Evolutionary conservation across 2,797 vertebrate genomes (phyloP), one percentile per base, ranked within the genome.

Genomic region (Sebastes matsubarae): DNA sequence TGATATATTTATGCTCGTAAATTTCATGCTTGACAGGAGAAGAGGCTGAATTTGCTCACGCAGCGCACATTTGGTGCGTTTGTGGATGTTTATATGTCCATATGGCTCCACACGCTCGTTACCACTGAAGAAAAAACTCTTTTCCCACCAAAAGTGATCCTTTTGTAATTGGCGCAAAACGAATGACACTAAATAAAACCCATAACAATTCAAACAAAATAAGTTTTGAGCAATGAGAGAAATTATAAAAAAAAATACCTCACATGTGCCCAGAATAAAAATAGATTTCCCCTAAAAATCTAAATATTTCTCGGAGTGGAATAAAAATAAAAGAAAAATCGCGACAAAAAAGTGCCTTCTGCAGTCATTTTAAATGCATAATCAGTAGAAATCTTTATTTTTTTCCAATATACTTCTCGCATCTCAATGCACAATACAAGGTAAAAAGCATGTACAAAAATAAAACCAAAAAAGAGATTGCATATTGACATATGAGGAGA

Each of bases 361-460:
- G 79, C 66, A 85, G 54, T 52, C 46, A 80, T 84, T 84, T 85
- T 80, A 86, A 92, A 93, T 88, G 87, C 83, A 92, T 92, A 88
- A 85, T 90, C 90, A 87, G 93, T 94, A 95, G 86, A 94, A 95
- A 94, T 94, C 90, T 95, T 95, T 95, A 94, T 95, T 94, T 89
- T 94, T 89, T 87, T 91, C 76, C 92, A 93, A 94, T 93, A 95
- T 94, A 95, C 85, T 91, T 94, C 89, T 91, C 87, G 93, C 92
- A 94, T 92, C 90, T 92, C 82, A 89, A 93, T 90, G 90, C 90
- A 94, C 88, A 93, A 87, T 94, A 94, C 92, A 94, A 92, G 84
- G 81, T 94, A 93, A 89, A 95, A 95, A 93, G 90, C 92, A 91
- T 87, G 90, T 94, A 95, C 94, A 95, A 94, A 95, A 95, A 95